Evolutionary conservation across 2,113 vertebrate genomes (phyloP), one percentile per base, ranked within the genome.

Genomic region (Geococcyx californianus): DNA sequence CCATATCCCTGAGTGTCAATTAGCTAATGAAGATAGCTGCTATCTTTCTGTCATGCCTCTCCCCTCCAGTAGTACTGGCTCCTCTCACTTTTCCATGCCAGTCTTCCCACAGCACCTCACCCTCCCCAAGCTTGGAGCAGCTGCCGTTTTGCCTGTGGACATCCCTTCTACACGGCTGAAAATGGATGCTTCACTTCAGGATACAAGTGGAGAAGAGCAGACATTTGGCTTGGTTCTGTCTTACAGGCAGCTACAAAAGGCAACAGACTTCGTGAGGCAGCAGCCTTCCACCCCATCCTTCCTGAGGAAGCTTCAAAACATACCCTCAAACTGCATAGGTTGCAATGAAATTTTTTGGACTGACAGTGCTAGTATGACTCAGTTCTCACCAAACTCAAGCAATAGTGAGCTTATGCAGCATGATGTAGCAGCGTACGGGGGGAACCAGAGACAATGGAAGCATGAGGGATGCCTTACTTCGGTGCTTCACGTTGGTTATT

Each of bases 251-350:
- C 20, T 84, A 58, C 10, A 38, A 56, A 55, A 42, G 15, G 23
- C 0, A 0, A 66, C 16, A 2, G 3, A 6, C 14, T 78, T 70
- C 49, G 14, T 54, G 10, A 89, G n/a, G 45, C 33, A n/a, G 31
- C 7, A 85, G n/a, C 13, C 36, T 89, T 84, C 56, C 34, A 45
- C 38, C 13, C 16, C 20, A 17, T 54, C 26, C 28, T 58, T 91
- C 28, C 34, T 14, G 6, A 79, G 20, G 7, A 91, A 45, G 25
- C 23, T 72, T 51, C 4, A 1, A 67, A 86, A 55, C 31, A 82
- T 34, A 78, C 9, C 10, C n/a, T 15, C 19, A 66, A 10, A 70
- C 26, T 36, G 62, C 51, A 87, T 25, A 78, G 38, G 34, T 23
- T 63, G 23, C 42, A 82, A 16, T 47, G 29, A 64, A 79, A 33